Evolutionary conservation across 1,140 invertebrate genomes (phyloP), one percentile per base, ranked within the genome.

Genomic region (Apis cerana): DNA sequence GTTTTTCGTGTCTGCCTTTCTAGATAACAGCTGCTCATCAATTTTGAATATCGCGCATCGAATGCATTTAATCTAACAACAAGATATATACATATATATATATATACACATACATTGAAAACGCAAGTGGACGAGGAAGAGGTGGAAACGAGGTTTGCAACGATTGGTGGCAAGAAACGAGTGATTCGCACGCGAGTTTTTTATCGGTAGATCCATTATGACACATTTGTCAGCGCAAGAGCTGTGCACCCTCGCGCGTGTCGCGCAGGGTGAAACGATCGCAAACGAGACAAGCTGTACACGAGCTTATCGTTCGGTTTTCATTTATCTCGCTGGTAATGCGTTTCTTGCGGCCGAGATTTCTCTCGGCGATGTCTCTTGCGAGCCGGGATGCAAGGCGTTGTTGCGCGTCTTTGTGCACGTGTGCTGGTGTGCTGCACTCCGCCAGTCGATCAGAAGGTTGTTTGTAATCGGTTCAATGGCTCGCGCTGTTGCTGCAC

Each of bases 281-380:
- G 72, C 33, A 43, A 27, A 23, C 71, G 54, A 21, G 70, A 12
- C 23, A 15, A 17, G 15, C 48, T 19, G 13, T 54, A 12, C 65
- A 19, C 43, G 33, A 13, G 10, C 48, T 64, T 72, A 80, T 75
- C 61, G 56, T 80, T 62, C 43, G 33, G 33, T 43, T 74, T 74
- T 64, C 85, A 33, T 72, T 86, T 70, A 86, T 86, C 75, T 79
- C 77, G 64, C 33, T n/a, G 52, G 65, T 87, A 87, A 87, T 86
- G 84, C 80, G 70, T 86, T 87, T 87, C 80, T 87, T 86, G 59
- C 65, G 9, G 3, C 23, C 67, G 23, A 59, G 54, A 59, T 75
- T 69, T 74, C 71, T 75, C 75, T 74, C 33, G 65, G 56, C 69
- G n/a, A 52, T 61, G 70, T 83, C 54, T 59, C 61, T 48, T 33